These are phyloP conservation scores for Eulacestoma nigropectus DNA, from an alignment of 2,113 vertebrate genomes.

Conservation along the genomic window DNA sequence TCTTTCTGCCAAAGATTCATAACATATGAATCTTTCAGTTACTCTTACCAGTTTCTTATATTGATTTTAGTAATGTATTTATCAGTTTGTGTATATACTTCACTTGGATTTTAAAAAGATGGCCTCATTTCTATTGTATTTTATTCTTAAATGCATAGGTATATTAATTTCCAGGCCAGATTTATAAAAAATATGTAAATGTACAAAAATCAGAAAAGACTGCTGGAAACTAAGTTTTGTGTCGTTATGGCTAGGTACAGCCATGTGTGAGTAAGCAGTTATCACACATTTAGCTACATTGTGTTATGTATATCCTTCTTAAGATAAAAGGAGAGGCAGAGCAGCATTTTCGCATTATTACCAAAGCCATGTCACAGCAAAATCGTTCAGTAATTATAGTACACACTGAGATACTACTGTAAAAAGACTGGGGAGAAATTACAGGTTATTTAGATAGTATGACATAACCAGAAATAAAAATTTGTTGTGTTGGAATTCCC, in stretches of 20 bases:
- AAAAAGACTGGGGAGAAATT: background rate
- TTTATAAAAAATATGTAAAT: background rate
- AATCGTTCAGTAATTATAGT: background rate
- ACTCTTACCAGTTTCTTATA: background rate
- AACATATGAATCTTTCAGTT: background rate
- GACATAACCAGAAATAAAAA: background rate
- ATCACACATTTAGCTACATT: background rate
- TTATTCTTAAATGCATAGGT: background rate
- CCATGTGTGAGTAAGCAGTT: background rate
- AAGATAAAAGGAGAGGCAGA: constrained; percentile 1
- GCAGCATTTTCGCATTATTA: background rate
- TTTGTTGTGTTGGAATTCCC: background rate
- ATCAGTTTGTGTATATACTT: background rate
- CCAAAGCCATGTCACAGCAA: background rate
- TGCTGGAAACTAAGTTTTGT: background rate
- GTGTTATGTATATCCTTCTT: background rate
- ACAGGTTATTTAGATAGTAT: background rate
- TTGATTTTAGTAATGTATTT: background rate
- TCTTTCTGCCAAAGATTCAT: background rate
- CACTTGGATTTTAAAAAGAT: background rate
- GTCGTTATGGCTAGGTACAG: background rate
- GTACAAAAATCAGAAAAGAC: background rate
- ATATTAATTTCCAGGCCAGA: background rate
- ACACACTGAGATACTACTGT: background rate
- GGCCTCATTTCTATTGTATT: background rate